phyloP scores from a whole-genome alignment of 2,113 vertebrate genomes.

The Oxyura jamaicensis region DNA sequence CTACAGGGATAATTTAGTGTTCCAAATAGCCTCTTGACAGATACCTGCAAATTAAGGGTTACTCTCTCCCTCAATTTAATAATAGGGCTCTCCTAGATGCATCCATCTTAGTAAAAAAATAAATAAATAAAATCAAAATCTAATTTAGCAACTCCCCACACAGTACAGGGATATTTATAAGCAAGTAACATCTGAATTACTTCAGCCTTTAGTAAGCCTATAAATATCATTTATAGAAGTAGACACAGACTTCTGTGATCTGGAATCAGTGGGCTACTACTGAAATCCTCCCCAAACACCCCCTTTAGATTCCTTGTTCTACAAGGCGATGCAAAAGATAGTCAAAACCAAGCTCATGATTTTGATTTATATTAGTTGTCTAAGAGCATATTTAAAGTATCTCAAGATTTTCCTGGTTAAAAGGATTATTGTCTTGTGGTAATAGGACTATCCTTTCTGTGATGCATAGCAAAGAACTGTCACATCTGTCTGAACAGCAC shows the following conservation, averaged over 20 bases:
- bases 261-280: neutral
- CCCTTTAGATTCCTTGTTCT: neutral
- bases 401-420: neutral
- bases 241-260: neutral
- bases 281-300: neutral
- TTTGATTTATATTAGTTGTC: neutral
- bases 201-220: neutral
- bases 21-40: conserved; percentile 6
- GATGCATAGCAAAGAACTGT: neutral
- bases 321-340: neutral
- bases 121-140: neutral
- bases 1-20: conserved; percentile 6
- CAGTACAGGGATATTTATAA: conserved; percentile 16
- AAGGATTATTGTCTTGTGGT: neutral
- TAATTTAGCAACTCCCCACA: neutral
- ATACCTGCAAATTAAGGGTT: conserved; percentile 31
- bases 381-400: neutral
- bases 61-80: neutral
- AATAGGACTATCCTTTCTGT: neutral
- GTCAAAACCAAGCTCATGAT: neutral
- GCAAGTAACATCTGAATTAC: neutral
- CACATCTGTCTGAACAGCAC: neutral
- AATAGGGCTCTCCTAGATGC: neutral
- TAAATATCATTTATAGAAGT: neutral
- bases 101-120: neutral